phyloP scores from a whole-genome alignment of 2,113 vertebrate species.

The Triplophysa dalaica region DNA sequence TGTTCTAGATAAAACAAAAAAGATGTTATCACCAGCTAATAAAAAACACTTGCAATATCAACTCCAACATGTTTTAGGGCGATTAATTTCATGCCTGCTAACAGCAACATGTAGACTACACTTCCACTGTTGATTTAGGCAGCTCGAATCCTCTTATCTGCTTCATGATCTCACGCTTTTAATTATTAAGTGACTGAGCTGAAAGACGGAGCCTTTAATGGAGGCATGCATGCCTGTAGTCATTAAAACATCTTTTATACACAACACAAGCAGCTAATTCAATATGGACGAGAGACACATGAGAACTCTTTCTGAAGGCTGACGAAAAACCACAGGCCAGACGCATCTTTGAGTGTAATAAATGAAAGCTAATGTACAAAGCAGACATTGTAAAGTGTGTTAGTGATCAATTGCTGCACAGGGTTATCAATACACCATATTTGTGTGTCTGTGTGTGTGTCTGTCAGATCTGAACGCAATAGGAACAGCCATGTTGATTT shows the following conservation, averaged over 20 bases:
- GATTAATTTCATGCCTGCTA: no score
- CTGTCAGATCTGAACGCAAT: not conserved
- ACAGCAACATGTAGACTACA: no score
- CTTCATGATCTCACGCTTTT: slow-evolving; percentile 16
- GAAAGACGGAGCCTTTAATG: not conserved
- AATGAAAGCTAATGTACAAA: slow-evolving; percentile 9
- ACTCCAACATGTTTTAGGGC: no score
- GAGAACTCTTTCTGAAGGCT: not conserved
- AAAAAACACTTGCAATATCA: no score
- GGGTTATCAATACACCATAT: slow-evolving; percentile 23
- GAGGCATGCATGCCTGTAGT: not conserved
- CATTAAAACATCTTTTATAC: slow-evolving; percentile 15
- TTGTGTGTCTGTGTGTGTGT: not conserved
- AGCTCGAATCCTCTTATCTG: slow-evolving; percentile 13
- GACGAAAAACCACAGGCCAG: not conserved
- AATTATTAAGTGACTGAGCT: slow-evolving; percentile 31
- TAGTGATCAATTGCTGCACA: not conserved
- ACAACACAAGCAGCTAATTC: slow-evolving; percentile 27
- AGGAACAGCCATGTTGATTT: not conserved
- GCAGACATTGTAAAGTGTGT: not conserved
- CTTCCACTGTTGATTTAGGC: not conserved
- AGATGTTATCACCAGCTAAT: no score
- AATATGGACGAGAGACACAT: slow-evolving; percentile 12
- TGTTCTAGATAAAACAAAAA: no score
- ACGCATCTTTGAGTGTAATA: slow-evolving; percentile 9